These are phyloP conservation scores for Salticus scenicus DNA, from an alignment of 2,888 invertebrate species.

Conservation along the genomic window DNA sequence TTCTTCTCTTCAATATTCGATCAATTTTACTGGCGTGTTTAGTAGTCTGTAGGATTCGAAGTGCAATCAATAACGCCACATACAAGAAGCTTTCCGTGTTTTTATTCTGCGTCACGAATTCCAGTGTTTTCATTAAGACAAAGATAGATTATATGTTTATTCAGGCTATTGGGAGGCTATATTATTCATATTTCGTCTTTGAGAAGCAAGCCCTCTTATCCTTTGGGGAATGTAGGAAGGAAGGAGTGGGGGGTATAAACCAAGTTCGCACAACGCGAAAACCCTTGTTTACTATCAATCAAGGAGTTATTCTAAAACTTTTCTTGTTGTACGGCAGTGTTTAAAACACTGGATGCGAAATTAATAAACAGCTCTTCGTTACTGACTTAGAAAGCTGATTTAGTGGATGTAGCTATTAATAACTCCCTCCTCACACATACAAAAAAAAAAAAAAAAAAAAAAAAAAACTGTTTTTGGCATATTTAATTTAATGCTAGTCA, in stretches of 20 bases:
- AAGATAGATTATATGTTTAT: constrained; percentile 5
- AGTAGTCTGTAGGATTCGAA: background rate
- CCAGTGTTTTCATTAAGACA: background rate
- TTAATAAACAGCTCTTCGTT: too few relatives aligned
- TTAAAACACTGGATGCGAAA: too few relatives aligned
- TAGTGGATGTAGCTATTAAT: too few relatives aligned
- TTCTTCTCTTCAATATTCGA: background rate
- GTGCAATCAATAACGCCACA: background rate
- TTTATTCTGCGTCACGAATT: background rate
- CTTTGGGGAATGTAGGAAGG: too few relatives aligned
- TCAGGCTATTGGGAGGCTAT: background rate
- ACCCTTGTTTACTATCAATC: background rate
- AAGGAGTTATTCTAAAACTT: background rate
- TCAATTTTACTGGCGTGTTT: background rate
- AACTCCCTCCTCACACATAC: too few relatives aligned
- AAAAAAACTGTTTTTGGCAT: too few relatives aligned
- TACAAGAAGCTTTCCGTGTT: background rate
- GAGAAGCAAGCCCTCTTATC: background rate
- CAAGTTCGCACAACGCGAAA: background rate
- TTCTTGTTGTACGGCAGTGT: too few relatives aligned
- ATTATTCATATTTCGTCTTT: background rate
- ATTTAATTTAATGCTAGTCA: too few relatives aligned
- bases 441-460: too few relatives aligned
- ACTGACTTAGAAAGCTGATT: too few relatives aligned
- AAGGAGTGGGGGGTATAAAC: too few relatives aligned